A percentile compares a stretch with the other conserved stretches of the same genome.
Evolutionary conservation across 64 coral and sea anemone genomes (phyloP).

Genomic region (Montipora sp.): DNA sequence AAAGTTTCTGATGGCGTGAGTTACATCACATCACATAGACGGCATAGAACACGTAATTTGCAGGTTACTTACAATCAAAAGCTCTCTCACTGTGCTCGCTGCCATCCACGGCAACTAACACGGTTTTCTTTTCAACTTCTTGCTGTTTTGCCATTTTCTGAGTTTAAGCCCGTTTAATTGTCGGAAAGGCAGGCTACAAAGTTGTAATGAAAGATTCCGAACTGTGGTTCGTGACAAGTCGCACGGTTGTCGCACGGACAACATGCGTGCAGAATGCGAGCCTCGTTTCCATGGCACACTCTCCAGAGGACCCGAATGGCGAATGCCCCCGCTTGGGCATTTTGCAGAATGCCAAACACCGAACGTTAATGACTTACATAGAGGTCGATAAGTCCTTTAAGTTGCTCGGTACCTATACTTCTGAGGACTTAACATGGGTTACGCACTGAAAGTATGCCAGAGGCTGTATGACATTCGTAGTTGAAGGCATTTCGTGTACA

Average conservation of each 20-base stretch:
- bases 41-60: not conserved
- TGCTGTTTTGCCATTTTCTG: conserved; percentile 9
- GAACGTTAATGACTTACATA: no score
- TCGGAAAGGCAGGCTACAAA: not conserved
- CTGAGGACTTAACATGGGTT: no score
- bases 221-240: not conserved
- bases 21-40: no score
- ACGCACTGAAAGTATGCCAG: no score
- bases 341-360: no score
- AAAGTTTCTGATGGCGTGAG: no score
- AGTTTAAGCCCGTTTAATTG: not conserved
- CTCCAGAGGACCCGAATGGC: no score
- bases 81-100: conserved; percentile 78
- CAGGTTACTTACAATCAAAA: conserved; percentile 72
- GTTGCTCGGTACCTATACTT: no score
- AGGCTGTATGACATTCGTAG: no score
- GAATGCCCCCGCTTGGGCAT: no score
- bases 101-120: conserved; percentile 78
- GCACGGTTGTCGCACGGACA: not conserved
- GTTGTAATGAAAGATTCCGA: not conserved
- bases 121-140: conserved; percentile 47
- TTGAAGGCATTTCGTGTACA: no score
- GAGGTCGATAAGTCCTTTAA: no score
- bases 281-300: not conserved
- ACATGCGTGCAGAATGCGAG: conserved; percentile 1